These are phyloP conservation scores for Chloebia gouldiae DNA, from an alignment of 2,113 vertebrate species.

Conservation along the genomic window DNA sequence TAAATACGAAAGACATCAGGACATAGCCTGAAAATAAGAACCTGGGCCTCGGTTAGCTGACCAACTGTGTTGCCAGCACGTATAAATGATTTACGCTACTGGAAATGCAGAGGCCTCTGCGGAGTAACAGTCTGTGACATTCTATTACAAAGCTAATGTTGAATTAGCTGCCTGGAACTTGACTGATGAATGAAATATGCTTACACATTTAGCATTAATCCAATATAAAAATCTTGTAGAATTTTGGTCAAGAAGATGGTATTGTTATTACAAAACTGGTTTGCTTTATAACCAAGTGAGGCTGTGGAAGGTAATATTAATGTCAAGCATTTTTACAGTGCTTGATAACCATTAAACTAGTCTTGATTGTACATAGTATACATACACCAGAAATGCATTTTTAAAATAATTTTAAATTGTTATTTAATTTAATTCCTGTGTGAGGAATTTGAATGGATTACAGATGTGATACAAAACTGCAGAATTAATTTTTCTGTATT, in stretches of 20 bases:
- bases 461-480: rapidly evolving
- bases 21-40: neutral
- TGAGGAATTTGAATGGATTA: neutral
- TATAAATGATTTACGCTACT: neutral
- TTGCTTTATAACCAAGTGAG: neutral
- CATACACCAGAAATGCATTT: neutral
- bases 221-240: neutral
- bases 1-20: neutral
- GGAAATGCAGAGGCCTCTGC: neutral
- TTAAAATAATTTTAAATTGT: neutral
- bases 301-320: neutral
- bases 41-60: rapidly evolving
- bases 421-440: neutral
- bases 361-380: neutral
- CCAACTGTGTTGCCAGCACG: neutral
- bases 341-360: neutral
- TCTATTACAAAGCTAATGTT: neutral
- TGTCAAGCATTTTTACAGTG: neutral
- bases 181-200: neutral
- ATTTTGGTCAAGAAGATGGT: neutral
- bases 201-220: neutral
- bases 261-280: neutral
- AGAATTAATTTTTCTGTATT: neutral
- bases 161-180: neutral
- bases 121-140: neutral